Conservation (phyloP, 2,797 vertebrate genomes). For the Cottoperca gobio region DNA sequence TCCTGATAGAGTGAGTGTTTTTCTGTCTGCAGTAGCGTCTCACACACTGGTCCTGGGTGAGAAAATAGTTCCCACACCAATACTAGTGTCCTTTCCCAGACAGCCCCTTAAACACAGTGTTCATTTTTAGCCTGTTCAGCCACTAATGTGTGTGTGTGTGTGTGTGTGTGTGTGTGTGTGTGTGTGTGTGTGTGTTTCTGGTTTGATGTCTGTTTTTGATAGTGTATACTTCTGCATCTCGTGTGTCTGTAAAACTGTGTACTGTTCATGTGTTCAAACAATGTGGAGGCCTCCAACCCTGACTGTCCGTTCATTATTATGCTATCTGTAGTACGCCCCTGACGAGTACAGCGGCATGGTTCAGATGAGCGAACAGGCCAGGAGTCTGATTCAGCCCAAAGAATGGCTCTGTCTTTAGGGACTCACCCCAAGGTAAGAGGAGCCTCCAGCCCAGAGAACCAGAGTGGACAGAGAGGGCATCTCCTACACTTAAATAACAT, state of each 20-base stretch:
- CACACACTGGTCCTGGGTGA: conserved; percentile 51
- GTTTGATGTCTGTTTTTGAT: conserved; percentile 9
- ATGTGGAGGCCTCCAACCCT: conserved; percentile 61
- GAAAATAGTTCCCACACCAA: conserved; percentile 47
- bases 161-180: no score
- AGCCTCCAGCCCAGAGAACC: conserved; percentile 56
- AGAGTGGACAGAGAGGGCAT: conserved; percentile 46
- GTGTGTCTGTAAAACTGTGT: conserved; percentile 29
- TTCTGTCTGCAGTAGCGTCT: conserved; percentile 34
- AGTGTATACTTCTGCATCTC: neutral
- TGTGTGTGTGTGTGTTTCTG: conserved; percentile 6
- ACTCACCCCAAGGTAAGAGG: conserved; percentile 89
- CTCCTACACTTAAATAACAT: conserved; percentile 21
- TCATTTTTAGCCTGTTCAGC: neutral
- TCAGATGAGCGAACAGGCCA: conserved; percentile 94
- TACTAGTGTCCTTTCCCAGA: conserved; percentile 18
- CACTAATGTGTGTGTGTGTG: no score
- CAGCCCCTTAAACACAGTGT: conserved; percentile 1
- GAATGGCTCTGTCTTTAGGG: conserved; percentile 99
- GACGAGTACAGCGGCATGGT: conserved; percentile 95
- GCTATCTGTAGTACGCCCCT: conserved; percentile 91
- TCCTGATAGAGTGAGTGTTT: conserved; percentile 30
- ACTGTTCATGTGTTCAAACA: conserved; percentile 46
- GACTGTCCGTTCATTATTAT: conserved; percentile 83
- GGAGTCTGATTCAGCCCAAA: conserved; percentile 98